These are phyloP conservation scores for Aporophyla nigra DNA, from an alignment of 2,888 invertebrate species.

Conservation along the genomic window DNA sequence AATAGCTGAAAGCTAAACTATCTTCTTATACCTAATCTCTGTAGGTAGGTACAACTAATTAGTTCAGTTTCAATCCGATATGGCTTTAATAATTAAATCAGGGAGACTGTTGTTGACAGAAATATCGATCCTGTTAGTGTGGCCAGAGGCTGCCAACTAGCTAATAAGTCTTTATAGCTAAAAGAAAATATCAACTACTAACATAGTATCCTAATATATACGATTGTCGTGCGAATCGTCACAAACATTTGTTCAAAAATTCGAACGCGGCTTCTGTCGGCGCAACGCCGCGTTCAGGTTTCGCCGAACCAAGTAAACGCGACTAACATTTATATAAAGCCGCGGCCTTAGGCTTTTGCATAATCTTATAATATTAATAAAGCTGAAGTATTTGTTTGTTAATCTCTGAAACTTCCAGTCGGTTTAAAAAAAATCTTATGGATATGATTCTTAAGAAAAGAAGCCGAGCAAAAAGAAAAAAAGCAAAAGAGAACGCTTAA, in stretches of 20 bases:
- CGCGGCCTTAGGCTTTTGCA: neutral
- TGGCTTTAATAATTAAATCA: slow-evolving; percentile 39
- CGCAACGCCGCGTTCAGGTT: too few relatives aligned
- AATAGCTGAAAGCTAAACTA: neutral
- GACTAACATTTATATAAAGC: neutral
- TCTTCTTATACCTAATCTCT: slow-evolving; percentile 25
- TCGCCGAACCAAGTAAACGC: neutral
- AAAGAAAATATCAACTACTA: slow-evolving; percentile 1
- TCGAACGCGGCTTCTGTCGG: neutral
- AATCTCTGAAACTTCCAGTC: too few relatives aligned
- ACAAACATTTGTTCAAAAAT: neutral
- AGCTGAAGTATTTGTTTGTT: too few relatives aligned
- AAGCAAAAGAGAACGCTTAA: too few relatives aligned
- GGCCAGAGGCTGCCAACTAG: neutral
- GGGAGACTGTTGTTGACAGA: slow-evolving; percentile 44
- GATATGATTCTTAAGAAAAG: too few relatives aligned
- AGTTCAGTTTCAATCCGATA: slow-evolving; percentile 12
- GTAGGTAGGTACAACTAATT: slow-evolving; percentile 15
- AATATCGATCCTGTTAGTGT: slow-evolving; percentile 38
- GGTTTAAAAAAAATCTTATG: too few relatives aligned
- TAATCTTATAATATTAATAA: too few relatives aligned
- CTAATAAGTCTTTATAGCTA: slow-evolving; percentile 9
- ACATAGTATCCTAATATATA: neutral
- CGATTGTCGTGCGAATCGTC: too few relatives aligned
- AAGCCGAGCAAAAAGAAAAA: too few relatives aligned